These are phyloP conservation scores for Tipula lateralis DNA, from an alignment of 2,888 invertebrate species.

Conservation along the genomic window DNA sequence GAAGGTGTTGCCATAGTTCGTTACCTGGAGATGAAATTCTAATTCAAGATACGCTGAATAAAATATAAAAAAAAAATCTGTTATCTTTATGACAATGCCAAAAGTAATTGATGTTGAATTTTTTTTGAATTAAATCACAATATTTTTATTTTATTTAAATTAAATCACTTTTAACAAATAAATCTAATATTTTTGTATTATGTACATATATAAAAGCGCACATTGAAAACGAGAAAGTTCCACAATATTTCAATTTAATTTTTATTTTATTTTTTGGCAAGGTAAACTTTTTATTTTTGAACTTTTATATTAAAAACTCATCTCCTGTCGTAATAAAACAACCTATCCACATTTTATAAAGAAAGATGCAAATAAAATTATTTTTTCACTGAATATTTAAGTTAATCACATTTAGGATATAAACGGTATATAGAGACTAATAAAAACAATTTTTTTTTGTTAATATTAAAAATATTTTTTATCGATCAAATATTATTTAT, in stretches of 20 bases:
- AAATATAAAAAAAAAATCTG: background rate
- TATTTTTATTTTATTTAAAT: conserved; percentile 19
- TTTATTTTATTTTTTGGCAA: background rate
- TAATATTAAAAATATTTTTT: conserved; percentile 11
- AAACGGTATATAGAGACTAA: background rate
- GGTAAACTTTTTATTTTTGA: background rate
- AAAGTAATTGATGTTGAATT: conserved; percentile 27
- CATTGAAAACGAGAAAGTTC: background rate
- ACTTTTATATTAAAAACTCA: background rate
- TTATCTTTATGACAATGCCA: conserved; percentile 27
- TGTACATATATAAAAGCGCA: background rate
- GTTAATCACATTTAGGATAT: background rate
- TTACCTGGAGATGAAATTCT: conserved; percentile 26
- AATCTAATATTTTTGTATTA: background rate
- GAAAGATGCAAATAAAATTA: background rate
- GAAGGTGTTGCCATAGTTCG: conserved; percentile 27
- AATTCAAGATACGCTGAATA: conserved; percentile 27
- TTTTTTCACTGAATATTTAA: background rate
- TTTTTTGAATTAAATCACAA: background rate
- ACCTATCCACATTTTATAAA: background rate
- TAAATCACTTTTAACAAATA: conserved; percentile 9
- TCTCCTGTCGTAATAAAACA: background rate
- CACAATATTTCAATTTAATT: background rate
- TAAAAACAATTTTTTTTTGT: background rate
- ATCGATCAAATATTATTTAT: conserved; percentile 11